phyloP scores from a whole-genome alignment of 1,140 invertebrate species.

The Cryptotermes secundus region DNA sequence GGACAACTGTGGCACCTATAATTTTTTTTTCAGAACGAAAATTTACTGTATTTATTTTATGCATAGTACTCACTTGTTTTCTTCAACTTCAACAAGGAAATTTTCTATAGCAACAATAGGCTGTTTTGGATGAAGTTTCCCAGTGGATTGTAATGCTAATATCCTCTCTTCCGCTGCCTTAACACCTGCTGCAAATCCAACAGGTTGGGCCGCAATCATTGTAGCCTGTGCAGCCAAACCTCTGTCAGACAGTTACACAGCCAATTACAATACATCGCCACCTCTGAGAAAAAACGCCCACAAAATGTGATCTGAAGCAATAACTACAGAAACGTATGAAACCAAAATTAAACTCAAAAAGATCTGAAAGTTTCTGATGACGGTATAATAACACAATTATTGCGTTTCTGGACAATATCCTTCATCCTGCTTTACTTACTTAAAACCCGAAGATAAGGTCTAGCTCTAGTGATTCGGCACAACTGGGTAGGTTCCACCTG shows the following conservation, averaged over 20 bases:
- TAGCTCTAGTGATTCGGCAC: too few species aligned
- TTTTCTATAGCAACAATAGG: constrained; percentile 75
- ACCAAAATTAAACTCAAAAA: too few species aligned
- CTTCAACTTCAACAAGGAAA: constrained; percentile 72
- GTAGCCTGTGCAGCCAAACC: constrained; percentile 58
- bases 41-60: neutral
- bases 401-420: too few species aligned
- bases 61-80: constrained; percentile 60
- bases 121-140: constrained; percentile 58
- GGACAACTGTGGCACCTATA: neutral
- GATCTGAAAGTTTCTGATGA: too few species aligned
- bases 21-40: neutral
- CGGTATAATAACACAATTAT: too few species aligned
- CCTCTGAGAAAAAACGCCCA: too few species aligned
- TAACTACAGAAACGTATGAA: too few species aligned
- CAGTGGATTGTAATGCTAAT: constrained; percentile 55
- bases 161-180: constrained; percentile 69
- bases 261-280: too few species aligned
- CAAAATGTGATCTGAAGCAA: too few species aligned
- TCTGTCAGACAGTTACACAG: constrained; percentile 46
- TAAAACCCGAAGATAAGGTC: too few species aligned
- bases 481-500: too few species aligned
- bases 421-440: too few species aligned
- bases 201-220: constrained; percentile 66
- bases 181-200: constrained; percentile 73